Percentiles rank a stretch among this genome's conserved stretches.
Evolutionary conservation across 2,113 vertebrate species (phyloP).

Genomic region (Epinephelus lanceolatus): DNA sequence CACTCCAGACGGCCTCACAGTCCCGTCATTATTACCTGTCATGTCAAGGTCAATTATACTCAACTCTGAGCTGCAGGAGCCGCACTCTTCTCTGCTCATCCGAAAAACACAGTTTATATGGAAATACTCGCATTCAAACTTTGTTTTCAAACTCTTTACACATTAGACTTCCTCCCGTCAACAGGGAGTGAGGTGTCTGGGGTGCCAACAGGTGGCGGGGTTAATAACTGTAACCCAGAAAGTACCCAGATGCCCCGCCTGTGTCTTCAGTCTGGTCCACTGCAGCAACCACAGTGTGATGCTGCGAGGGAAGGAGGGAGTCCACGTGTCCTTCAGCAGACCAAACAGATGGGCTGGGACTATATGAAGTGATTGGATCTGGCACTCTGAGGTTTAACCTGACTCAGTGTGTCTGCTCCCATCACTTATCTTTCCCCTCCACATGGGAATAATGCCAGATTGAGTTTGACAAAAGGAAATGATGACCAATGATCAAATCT

Average conservation of each 20-base stretch:
- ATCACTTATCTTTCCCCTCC: neutral
- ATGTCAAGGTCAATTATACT: conserved; percentile 15
- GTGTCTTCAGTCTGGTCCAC: neutral
- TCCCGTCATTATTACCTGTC: conserved; percentile 24
- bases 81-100: conserved; percentile 16
- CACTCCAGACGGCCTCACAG: conserved; percentile 18
- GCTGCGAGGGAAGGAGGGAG: conserved; percentile 14
- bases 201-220: conserved; percentile 35
- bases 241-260: neutral
- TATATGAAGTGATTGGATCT: conserved; percentile 35
- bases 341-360: conserved; percentile 54
- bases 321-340: conserved; percentile 25
- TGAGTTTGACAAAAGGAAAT: conserved; percentile 8
- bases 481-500: neutral
- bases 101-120: neutral
- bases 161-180: neutral
- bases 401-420: conserved; percentile 24
- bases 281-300: conserved; percentile 18
- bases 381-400: conserved; percentile 25
- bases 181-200: neutral
- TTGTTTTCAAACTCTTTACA: neutral
- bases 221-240: conserved; percentile 25
- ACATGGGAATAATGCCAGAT: conserved; percentile 1
- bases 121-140: neutral
- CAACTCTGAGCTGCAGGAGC: neutral